Percentiles rank a stretch among this genome's conserved stretches.
Conservation (phyloP, 2,888 invertebrate genomes). For the Dysmachus trigonus region DNA sequence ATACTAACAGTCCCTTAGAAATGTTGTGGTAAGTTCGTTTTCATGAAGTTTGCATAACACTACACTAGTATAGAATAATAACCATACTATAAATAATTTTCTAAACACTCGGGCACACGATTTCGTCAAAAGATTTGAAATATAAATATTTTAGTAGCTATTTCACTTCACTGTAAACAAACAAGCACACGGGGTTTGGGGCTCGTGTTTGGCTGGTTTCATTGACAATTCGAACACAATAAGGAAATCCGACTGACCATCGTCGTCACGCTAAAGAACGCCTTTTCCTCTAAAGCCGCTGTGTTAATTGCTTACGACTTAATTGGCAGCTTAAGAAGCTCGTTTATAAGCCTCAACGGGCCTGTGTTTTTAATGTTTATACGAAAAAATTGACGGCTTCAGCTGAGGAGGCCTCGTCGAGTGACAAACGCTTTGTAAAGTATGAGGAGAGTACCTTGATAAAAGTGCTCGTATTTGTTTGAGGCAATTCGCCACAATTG, state of each 20-base stretch:
- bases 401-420: background rate
- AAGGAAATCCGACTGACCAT: conserved; percentile 47
- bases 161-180: background rate
- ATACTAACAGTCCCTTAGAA: background rate
- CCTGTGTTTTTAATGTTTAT: too few relatives aligned
- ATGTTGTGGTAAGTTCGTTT: background rate
- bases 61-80: too few relatives aligned
- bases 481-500: conserved; percentile 5
- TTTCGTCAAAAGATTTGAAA: background rate
- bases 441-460: too few relatives aligned
- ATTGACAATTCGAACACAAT: conserved; percentile 16
- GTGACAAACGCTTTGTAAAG: background rate
- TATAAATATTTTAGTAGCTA: background rate
- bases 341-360: background rate
- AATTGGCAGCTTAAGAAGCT: conserved; percentile 13
- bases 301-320: conserved; percentile 1
- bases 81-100: too few relatives aligned
- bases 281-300: background rate
- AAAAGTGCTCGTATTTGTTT: background rate
- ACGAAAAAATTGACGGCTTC: background rate
- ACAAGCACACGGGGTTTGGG: background rate
- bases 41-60: background rate
- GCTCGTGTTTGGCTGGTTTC: background rate
- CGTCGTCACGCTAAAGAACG: conserved; percentile 18
- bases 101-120: too few relatives aligned